phyloP scores from a whole-genome alignment of 1,140 invertebrate genomes.

The Pseudachorutes palmiensis region DNA sequence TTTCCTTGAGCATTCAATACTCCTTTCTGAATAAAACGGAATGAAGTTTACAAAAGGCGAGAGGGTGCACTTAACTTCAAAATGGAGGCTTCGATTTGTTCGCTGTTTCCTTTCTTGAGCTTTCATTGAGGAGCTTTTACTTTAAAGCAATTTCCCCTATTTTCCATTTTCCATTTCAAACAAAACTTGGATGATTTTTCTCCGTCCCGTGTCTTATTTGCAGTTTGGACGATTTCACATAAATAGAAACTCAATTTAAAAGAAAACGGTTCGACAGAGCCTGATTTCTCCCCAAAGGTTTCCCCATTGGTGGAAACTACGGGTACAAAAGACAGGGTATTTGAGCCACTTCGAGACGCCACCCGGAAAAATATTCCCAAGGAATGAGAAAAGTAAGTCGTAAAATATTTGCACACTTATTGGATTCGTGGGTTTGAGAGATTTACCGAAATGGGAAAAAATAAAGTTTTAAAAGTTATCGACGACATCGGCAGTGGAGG shows the following conservation, averaged over 20 bases:
- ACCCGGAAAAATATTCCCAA: too few species aligned
- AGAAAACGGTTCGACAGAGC: neutral
- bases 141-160: conserved; percentile 2
- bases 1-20: neutral
- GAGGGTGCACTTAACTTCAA: neutral
- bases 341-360: too few species aligned
- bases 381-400: too few species aligned
- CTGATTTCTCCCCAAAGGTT: neutral
- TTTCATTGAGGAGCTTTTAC: neutral
- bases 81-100: neutral
- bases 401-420: conserved; percentile 12
- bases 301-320: too few species aligned
- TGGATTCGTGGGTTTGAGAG: conserved; percentile 1
- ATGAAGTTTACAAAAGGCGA: neutral
- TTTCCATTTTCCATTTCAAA: conserved; percentile 11
- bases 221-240: neutral
- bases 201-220: conserved; percentile 1
- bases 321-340: too few species aligned
- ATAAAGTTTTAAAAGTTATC: neutral
- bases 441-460: conserved; percentile 8
- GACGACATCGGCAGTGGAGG: neutral
- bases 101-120: neutral
- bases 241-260: conserved; percentile 13
- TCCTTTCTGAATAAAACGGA: neutral
- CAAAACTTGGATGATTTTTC: neutral